Evolutionary conservation across 2,797 vertebrate species (phyloP).

Genomic region (Leptoclinus maculatus): DNA sequence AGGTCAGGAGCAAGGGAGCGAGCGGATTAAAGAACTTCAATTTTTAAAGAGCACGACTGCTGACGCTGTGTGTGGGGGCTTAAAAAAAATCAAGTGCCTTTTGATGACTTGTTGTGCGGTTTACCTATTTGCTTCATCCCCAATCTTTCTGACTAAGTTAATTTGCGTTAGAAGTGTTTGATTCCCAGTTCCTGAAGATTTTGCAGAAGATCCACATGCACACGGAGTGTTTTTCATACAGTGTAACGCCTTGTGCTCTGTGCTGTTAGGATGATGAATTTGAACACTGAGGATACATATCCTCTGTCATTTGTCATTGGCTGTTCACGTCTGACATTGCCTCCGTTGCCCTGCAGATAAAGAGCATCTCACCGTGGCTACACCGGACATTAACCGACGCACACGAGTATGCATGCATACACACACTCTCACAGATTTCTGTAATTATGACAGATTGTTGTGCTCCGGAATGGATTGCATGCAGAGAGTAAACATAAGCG

Average conservation of each 20-base stretch:
- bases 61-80: constrained; percentile 63
- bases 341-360: constrained; percentile 57
- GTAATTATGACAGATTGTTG: constrained; percentile 72
- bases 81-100: constrained; percentile 63
- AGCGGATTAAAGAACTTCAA: constrained; percentile 69
- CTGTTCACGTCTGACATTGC: constrained; percentile 49
- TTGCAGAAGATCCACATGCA: background rate
- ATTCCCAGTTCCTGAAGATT: constrained; percentile 27
- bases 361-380: constrained; percentile 48
- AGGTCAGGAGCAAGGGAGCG: constrained; percentile 58
- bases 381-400: constrained; percentile 40
- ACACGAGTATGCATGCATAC: background rate
- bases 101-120: constrained; percentile 59
- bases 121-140: constrained; percentile 49
- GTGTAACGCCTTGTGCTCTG: constrained; percentile 27
- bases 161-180: constrained; percentile 43
- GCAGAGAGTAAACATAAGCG: constrained; percentile 53
- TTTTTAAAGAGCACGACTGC: constrained; percentile 66
- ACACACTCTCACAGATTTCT: constrained; percentile 17
- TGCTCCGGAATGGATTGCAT: constrained; percentile 48
- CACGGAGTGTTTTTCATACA: constrained; percentile 21
- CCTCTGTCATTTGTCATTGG: constrained; percentile 61
- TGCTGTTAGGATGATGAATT: constrained; percentile 66
- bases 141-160: constrained; percentile 7
- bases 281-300: constrained; percentile 64